Percentiles rank a stretch among this genome's conserved stretches.
phyloP scores from a whole-genome alignment of 2,888 invertebrate genomes.

The Phrixothrix hirtus region DNA sequence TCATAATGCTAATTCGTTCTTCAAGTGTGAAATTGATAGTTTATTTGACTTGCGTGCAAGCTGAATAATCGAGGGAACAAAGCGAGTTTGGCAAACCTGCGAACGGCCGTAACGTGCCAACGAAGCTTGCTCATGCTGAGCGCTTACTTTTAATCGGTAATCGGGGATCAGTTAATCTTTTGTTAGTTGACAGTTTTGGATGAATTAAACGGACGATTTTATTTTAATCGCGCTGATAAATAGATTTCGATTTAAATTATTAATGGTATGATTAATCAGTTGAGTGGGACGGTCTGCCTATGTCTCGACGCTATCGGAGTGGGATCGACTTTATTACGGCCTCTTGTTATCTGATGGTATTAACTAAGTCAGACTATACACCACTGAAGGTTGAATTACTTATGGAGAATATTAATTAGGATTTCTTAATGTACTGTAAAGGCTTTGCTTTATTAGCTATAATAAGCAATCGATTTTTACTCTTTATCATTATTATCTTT shows the following conservation, averaged over 20 bases:
- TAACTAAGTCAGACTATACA: slow-evolving; percentile 13
- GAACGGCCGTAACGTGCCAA: slow-evolving; percentile 1
- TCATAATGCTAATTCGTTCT: slow-evolving; percentile 33
- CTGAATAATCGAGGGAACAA: slow-evolving; percentile 28
- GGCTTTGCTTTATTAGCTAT: too few species aligned
- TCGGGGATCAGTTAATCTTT: slow-evolving; percentile 33
- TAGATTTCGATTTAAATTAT: slow-evolving; percentile 41
- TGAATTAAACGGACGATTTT: slow-evolving; percentile 32
- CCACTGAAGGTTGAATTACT: slow-evolving; percentile 22
- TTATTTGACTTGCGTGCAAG: slow-evolving; percentile 40
- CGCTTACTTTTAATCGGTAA: slow-evolving; percentile 28
- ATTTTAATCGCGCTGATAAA: slow-evolving; percentile 38
- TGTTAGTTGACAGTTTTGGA: slow-evolving; percentile 32
- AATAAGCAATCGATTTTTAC: too few species aligned
- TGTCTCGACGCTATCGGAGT: slow-evolving; percentile 28
- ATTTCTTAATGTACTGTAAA: too few species aligned
- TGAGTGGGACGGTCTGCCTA: slow-evolving; percentile 34
- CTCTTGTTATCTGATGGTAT: slow-evolving; percentile 33
- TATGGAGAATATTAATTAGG: slow-evolving; percentile 27
- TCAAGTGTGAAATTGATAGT: slow-evolving; percentile 47
- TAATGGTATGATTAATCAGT: slow-evolving; percentile 45
- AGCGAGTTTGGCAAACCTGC: slow-evolving; percentile 17
- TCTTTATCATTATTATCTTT: too few species aligned
- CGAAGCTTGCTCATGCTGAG: slow-evolving; percentile 16
- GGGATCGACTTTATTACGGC: slow-evolving; percentile 35